phyloP scores from a whole-genome alignment of 2,113 vertebrate species.

The Sigmodon hispidus region DNA sequence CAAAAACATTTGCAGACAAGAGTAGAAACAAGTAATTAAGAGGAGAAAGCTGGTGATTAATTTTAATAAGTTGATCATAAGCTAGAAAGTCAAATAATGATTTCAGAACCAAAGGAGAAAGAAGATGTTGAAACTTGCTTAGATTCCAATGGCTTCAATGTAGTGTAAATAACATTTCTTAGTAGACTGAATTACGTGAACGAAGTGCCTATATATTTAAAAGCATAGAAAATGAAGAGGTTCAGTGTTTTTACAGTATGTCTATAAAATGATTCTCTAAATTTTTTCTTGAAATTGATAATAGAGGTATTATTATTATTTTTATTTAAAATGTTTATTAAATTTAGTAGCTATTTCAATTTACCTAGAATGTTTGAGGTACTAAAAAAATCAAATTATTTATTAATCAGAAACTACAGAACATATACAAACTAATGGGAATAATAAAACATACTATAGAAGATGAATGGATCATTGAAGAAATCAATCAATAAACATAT shows the following conservation, averaged over 20 bases:
- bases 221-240: background rate
- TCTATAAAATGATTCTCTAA: background rate
- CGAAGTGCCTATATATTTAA: background rate
- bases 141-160: background rate
- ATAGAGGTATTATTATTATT: slow-evolving; percentile 39
- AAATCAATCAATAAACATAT: background rate
- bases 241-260: background rate
- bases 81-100: background rate
- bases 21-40: background rate
- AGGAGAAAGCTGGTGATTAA: background rate
- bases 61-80: background rate
- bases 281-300: slow-evolving; percentile 28
- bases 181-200: background rate
- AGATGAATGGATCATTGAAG: background rate
- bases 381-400: slow-evolving; percentile 59
- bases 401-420: background rate
- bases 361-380: slow-evolving; percentile 50
- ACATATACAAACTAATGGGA: background rate
- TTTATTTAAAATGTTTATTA: slow-evolving; percentile 47
- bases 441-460: background rate
- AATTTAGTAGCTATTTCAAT: slow-evolving; percentile 34
- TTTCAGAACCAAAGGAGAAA: background rate
- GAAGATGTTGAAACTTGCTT: background rate
- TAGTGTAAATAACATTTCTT: background rate
- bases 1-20: background rate